phyloP scores from a whole-genome alignment of 1,140 invertebrate genomes.

The Formica exsecta region DNA sequence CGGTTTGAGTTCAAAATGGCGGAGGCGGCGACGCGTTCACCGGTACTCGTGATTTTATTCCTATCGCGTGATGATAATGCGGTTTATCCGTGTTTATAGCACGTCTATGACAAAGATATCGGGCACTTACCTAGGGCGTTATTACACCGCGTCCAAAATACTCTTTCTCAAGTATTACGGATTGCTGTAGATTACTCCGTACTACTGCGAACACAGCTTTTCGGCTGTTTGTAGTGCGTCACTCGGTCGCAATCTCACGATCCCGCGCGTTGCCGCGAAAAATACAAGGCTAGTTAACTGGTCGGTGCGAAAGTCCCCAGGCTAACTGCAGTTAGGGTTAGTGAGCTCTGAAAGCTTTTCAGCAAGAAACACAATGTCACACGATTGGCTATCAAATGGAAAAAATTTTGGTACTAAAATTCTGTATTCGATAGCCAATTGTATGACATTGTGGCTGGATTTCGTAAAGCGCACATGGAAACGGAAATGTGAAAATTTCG shows the following conservation, averaged over 20 bases:
- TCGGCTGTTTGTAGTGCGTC: conserved; percentile 15
- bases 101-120: neutral
- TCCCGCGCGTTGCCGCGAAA: conserved; percentile 75
- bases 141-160: neutral
- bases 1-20: conserved; percentile 38
- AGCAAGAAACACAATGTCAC: too few species aligned
- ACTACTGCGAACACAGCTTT: conserved; percentile 5
- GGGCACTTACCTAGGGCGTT: neutral
- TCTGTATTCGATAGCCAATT: too few species aligned
- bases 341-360: too few species aligned
- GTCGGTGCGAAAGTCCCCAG: neutral
- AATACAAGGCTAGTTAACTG: conserved; percentile 50
- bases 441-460: too few species aligned
- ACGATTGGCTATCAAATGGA: too few species aligned
- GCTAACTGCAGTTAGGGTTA: neutral
- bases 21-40: neutral
- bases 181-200: too few species aligned
- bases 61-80: neutral
- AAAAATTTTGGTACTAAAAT: too few species aligned
- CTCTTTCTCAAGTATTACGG: neutral
- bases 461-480: too few species aligned
- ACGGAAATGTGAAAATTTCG: too few species aligned
- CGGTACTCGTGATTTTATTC: neutral
- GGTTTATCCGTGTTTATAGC: neutral
- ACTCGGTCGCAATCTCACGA: conserved; percentile 53